Evolutionary conservation across 92 coral and sea anemone genomes (phyloP), one percentile per base, ranked within the genome.

Genomic region (Phenganax marumi): DNA sequence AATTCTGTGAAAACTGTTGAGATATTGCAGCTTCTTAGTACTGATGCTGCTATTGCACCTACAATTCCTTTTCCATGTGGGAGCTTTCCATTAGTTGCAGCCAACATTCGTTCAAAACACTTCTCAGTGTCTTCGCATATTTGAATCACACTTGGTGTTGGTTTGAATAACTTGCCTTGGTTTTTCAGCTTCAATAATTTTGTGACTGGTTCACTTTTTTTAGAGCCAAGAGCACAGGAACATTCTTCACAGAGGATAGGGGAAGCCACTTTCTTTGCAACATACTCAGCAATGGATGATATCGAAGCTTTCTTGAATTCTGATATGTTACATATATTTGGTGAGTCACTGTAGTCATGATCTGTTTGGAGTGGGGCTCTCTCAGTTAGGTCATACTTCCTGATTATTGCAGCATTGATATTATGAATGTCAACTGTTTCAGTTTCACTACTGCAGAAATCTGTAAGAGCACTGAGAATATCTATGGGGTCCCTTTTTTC

Each of bases 241-340:
- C 76, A 71, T 52, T 70, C 76, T 14, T 7, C n/a, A 24, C 76
- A 70, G 54, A 70, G 55, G 48, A 70, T 18, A 39, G 43, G 76
- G 14, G 43, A 39, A 12, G 43, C 56, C 56, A 70, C 76, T 70
- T 16, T 39, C 56, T 48, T 70, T 16, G 54, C 76, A 70, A 70
- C 76, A 70, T 70, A 70, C 17, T 54, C 76, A 70, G 76, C 76
- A 46, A 71, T 71, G 76, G 43, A 71, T 0, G 76, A 71, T 8
- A 71, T 46, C 10, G 76, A 47, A 47, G 76, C 56, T 46, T 71
- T 71, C 76, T 71, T 51, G 48, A 47, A 71, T 51, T 71, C 76
- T 0, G 76, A 71, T 10, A 47, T 3, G 53, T 3, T 0, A 8
- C 21, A 51, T 43, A 71, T 14, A 22, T 71, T 71, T 70, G 76